Evolutionary conservation across 2,888 invertebrate genomes (phyloP).

Genomic region (Cacoxenus indagator): DNA sequence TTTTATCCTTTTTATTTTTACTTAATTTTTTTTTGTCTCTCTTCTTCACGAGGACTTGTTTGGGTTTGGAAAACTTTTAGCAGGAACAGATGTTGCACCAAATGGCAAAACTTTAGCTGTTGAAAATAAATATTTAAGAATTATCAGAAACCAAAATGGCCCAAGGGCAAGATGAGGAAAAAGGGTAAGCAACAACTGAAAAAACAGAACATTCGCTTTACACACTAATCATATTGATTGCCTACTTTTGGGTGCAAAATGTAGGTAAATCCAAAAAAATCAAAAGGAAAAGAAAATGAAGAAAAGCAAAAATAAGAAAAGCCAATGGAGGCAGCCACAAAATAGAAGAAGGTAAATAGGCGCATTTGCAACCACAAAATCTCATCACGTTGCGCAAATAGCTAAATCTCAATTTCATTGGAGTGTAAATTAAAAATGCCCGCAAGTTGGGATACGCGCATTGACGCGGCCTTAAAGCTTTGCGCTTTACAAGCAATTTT

Average conservation of each 20-base stretch:
- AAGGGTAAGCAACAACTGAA: neutral
- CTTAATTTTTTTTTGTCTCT: conserved; percentile 23
- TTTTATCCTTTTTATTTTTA: neutral
- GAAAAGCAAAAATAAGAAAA: neutral
- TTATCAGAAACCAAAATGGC: neutral
- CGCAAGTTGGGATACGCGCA: conserved; percentile 37
- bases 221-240: conserved; percentile 19
- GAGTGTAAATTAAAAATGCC: conserved; percentile 62
- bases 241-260: neutral
- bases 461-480: neutral
- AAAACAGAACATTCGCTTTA: neutral
- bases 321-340: neutral
- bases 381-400: conserved; percentile 63
- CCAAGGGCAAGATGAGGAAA: neutral
- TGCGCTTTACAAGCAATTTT: neutral
- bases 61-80: conserved; percentile 21
- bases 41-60: conserved; percentile 18
- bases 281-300: neutral
- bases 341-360: neutral
- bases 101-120: conserved; percentile 12
- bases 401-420: conserved; percentile 45
- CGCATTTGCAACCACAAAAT: conserved; percentile 46
- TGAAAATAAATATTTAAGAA: conserved; percentile 15
- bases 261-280: neutral
- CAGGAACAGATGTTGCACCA: conserved; percentile 22